Evolutionary conservation across 2,888 invertebrate species (phyloP).

Genomic region (Pelosia muscerda): DNA sequence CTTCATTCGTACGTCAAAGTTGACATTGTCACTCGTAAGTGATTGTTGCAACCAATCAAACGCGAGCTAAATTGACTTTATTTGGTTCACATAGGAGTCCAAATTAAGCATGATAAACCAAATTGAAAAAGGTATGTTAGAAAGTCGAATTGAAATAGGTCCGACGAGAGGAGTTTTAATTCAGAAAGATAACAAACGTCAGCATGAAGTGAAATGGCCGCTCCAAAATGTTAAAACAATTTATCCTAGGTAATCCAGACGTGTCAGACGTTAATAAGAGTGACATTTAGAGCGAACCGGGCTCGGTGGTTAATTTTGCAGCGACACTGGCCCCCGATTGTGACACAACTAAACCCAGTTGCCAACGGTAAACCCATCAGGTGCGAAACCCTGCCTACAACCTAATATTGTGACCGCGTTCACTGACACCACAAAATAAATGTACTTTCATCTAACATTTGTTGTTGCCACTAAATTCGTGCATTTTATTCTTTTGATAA

Average conservation of each 20-base stretch:
- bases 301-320: slow-evolving; percentile 82
- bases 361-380: slow-evolving; percentile 83
- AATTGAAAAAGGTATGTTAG: slow-evolving; percentile 58
- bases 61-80: slow-evolving; percentile 70
- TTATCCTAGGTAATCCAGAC: slow-evolving; percentile 84
- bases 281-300: slow-evolving; percentile 82
- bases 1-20: slow-evolving; percentile 80
- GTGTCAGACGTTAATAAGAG: slow-evolving; percentile 86
- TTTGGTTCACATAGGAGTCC: slow-evolving; percentile 57
- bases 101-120: slow-evolving; percentile 68
- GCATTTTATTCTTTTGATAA: slow-evolving; percentile 29
- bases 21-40: slow-evolving; percentile 79
- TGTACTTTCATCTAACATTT: slow-evolving; percentile 47
- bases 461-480: slow-evolving; percentile 34
- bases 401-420: slow-evolving; percentile 67
- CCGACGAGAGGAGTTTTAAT: slow-evolving; percentile 68
- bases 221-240: slow-evolving; percentile 84
- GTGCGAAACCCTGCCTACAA: slow-evolving; percentile 64
- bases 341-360: slow-evolving; percentile 84
- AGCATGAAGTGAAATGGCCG: slow-evolving; percentile 73
- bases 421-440: slow-evolving; percentile 54
- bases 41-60: slow-evolving; percentile 85
- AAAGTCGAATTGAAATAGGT: slow-evolving; percentile 61
- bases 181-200: slow-evolving; percentile 77
- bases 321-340: slow-evolving; percentile 77